A percentile compares a stretch with the other conserved stretches of the same genome.
phyloP scores from a whole-genome alignment of 2,888 invertebrate species.

The Cantharis lateralis region DNA sequence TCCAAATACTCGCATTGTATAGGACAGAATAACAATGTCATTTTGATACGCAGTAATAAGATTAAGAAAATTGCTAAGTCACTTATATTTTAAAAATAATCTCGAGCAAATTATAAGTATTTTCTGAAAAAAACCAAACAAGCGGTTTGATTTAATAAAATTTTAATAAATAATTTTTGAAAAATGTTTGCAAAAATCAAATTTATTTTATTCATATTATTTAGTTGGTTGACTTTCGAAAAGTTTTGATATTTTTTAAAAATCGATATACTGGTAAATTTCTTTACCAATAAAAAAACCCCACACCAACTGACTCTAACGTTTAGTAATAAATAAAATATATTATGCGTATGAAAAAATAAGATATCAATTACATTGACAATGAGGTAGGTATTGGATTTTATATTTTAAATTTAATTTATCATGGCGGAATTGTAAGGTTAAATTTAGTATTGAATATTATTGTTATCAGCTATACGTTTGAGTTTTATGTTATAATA shows the following conservation, averaged over 20 bases:
- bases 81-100: neutral
- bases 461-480: neutral
- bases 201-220: no score
- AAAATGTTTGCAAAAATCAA: no score
- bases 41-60: neutral
- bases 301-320: neutral
- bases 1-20: neutral
- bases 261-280: neutral
- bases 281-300: neutral
- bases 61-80: neutral
- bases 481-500: neutral
- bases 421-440: neutral
- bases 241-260: neutral
- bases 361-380: neutral
- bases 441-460: neutral
- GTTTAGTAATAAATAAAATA: neutral
- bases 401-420: neutral
- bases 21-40: neutral
- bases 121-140: no score
- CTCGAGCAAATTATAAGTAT: neutral
- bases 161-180: no score
- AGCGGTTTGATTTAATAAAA: no score
- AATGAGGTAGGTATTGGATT: neutral
- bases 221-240: no score
- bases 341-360: neutral